Conservation (phyloP, 2,797 vertebrate species). For the Protosalanx chinensis region DNA sequence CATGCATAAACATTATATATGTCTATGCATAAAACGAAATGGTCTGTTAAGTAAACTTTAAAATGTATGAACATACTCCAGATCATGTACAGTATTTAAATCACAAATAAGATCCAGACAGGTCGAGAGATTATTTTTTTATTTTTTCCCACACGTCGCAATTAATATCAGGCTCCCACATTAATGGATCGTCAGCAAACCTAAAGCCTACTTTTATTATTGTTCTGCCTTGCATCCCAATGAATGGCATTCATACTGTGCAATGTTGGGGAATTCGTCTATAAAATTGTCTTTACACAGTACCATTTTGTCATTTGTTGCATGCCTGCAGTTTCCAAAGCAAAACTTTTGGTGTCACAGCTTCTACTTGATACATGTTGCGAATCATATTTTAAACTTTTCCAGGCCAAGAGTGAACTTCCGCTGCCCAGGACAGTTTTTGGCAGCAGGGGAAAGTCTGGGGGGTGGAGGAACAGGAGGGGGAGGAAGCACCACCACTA, state of each 20-base stretch:
- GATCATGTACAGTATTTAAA: too few species aligned
- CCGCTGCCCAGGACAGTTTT: conserved; percentile 54
- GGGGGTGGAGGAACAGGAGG: conserved; percentile 12
- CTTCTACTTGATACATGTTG: not conserved
- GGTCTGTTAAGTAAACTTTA: too few species aligned
- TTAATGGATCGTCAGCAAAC: not conserved
- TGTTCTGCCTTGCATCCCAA: not conserved
- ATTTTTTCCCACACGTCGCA: not conserved
- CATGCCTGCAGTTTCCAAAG: not conserved
- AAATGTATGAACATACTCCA: too few species aligned
- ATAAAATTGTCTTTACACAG: not conserved
- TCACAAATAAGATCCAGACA: too few species aligned
- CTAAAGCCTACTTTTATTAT: not conserved
- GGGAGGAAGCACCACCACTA: conserved; percentile 40
- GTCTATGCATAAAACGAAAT: too few species aligned
- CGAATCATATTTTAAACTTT: conserved; percentile 45
- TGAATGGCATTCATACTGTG: not conserved
- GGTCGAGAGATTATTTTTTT: not conserved
- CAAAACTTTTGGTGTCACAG: not conserved
- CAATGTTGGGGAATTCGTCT: conserved; percentile 1
- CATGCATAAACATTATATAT: too few species aligned
- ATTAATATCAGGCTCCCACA: not conserved
- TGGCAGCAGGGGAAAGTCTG: conserved; percentile 43
- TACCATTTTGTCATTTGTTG: not conserved
- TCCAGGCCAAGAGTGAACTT: conserved; percentile 47